Evolutionary conservation across 2,797 vertebrate genomes (phyloP), one percentile per base, ranked within the genome.

Genomic region (Mus spretus): DNA sequence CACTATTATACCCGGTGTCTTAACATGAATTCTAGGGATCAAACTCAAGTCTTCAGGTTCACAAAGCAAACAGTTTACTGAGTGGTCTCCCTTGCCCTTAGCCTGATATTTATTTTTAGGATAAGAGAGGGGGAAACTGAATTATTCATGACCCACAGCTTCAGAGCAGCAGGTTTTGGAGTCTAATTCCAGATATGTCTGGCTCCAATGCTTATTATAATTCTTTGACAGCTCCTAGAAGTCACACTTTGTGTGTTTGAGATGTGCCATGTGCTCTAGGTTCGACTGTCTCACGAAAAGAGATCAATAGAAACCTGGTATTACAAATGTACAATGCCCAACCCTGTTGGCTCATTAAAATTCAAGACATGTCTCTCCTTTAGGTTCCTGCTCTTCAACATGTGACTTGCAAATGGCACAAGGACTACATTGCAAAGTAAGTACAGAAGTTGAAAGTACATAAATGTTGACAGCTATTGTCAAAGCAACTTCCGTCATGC

Each of bases 181-280:
- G 92, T 81, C 84, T 90, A 94, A 89, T 59, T 50, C 31, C 40
- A 96, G 50, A 94, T 80, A 31, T 83, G n/a, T 9, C 53, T 91
- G 72, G 31, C 47, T 90, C 50, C 47, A 78, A 28, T 50, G 31
- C 78, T 59, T 94, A 82, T 78, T 94, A 72, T 85, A 81, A 97
- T 79, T 87, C 72, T 75, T 91, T 15, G 31, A 24, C 53, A 67
- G 74, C 91, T 85, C 47, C 74, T 91, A 63, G 91, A 24, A 81
- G 84, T n/a, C 40, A 95, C 19, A 47, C 75, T 78, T 72, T 80
- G 87, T 74, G 53, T 3, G n/a, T 37, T 78, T 88, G 72, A 72
- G 92, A 96, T 95, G 47, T 91, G 10, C 77, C 65, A 34, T 47
- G 11, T 92, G 28, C 4, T 95, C 19, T 89, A 84, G 3, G 26